Evolutionary conservation across 1,140 invertebrate genomes (phyloP), one percentile per base, ranked within the genome.

Genomic region (Lepidotrigona ventralis): DNA sequence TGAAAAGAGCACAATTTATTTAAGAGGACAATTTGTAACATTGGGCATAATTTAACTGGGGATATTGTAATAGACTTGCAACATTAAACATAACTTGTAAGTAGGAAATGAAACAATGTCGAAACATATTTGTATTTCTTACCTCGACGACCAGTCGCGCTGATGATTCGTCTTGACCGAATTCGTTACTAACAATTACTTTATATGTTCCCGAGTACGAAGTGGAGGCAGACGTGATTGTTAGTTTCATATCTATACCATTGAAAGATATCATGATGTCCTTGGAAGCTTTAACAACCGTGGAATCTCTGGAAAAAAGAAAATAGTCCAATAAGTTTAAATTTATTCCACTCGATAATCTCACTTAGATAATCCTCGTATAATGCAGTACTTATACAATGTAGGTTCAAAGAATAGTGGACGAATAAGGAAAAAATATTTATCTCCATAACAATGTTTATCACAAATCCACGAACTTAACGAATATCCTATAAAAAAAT

Each of bases 181-280:
- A 96, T 92, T 98, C 97, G 90, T 98, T 98, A 74, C 95, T 96
- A 53, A 98, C 96, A 46, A 97, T 95, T 33, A 98, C 96, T 91
- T 96, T 97, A 92, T 98, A 98, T 46, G 95, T 96, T 63, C 97
- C 97, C 4, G 96, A 95, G 85, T 96, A 96, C 92, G 97, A 96
- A 17, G 95, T 94, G 84, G 95, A 96, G 19, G 96, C 95, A 78
- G 96, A 96, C 83, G 95, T 96, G 73, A 98, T 97, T 33, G 95
- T 96, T 0, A 98, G 91, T 76, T 96, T 95, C 51, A 97, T 97
- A 58, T 96, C 96, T 63, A 96, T 96, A n/a, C 97, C 97, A 93
- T 98, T 97, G 91, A 98, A 98, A 2, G 96, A 96, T 21, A 97
- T 96, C 84, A 96, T 97, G 2, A 95, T 94, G 23, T 96, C 96